These are phyloP conservation scores for Zaprionus gabonicus DNA, from an alignment of 1,140 invertebrate species.

Conservation along the genomic window DNA sequence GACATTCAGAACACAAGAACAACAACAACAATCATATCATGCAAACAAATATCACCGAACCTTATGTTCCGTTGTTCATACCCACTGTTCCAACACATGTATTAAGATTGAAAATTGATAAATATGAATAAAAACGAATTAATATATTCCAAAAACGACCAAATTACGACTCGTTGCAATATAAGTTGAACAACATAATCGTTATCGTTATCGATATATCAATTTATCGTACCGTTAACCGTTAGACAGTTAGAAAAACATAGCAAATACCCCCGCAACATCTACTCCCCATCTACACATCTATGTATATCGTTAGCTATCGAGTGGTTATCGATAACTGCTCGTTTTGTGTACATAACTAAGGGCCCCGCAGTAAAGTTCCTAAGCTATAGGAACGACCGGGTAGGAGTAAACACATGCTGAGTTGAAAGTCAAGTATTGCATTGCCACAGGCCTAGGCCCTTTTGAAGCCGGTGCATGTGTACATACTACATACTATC, in stretches of 20 bases:
- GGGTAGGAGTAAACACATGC: conserved; percentile 55
- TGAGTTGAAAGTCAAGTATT: conserved; percentile 73
- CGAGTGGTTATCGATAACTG: conserved; percentile 22
- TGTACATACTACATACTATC: conserved; percentile 52
- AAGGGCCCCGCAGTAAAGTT: conserved; percentile 65
- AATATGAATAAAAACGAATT: conserved; percentile 23
- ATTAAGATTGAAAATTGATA: conserved; percentile 7
- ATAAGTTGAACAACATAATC: conserved; percentile 38
- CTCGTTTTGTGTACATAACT: conserved; percentile 51
- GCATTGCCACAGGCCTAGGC: conserved; percentile 14
- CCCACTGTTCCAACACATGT: conserved; percentile 18
- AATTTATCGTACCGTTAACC: conserved; percentile 4
- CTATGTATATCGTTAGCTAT: conserved; percentile 38
- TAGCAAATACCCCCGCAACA: conserved; percentile 13
- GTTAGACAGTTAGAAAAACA: conserved; percentile 8
- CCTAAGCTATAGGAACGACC: conserved; percentile 67
- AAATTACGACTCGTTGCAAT: conserved; percentile 53
- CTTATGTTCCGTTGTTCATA: conserved; percentile 11
- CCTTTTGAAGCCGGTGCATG: conserved; percentile 26
- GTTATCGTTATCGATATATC: conserved; percentile 23
- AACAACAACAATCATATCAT: conserved; percentile 73
- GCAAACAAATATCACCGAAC: conserved; percentile 56
- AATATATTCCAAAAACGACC: conserved; percentile 45
- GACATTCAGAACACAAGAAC: conserved; percentile 61
- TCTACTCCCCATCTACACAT: background rate